Conservation (phyloP, 2,797 vertebrate genomes). For the Thalassophryne amazonica region DNA sequence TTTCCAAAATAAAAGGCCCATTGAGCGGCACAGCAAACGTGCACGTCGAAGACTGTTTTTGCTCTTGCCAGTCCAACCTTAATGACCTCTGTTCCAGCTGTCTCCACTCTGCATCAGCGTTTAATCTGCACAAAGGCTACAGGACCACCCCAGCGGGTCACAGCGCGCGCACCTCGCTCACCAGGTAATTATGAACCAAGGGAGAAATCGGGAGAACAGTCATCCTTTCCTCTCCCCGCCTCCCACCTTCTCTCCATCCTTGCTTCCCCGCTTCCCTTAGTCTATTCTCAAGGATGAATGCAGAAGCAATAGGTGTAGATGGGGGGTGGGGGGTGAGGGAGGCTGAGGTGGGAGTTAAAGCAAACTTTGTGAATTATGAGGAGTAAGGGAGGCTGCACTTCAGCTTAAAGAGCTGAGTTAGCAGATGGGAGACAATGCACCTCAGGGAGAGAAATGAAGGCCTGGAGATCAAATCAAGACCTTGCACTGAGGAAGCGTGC, state of each 20-base stretch:
- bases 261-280: conserved; percentile 30
- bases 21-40: conserved; percentile 34
- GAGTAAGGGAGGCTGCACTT: conserved; percentile 34
- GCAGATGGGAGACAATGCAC: conserved; percentile 58
- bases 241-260: conserved; percentile 10
- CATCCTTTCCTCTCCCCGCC: conserved; percentile 29
- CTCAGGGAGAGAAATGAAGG: conserved; percentile 59
- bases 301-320: conserved; percentile 31
- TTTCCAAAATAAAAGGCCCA: conserved; percentile 67
- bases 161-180: conserved; percentile 27
- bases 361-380: conserved; percentile 66
- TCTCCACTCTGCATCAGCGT: conserved; percentile 70
- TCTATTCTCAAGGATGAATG: conserved; percentile 63
- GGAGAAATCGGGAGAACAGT: conserved; percentile 51
- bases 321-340: not conserved
- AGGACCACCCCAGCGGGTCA: conserved; percentile 62
- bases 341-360: conserved; percentile 21
- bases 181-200: conserved; percentile 66
- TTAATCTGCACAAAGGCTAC: conserved; percentile 59
- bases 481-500: conserved; percentile 23
- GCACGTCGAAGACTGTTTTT: conserved; percentile 40
- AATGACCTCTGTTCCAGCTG: conserved; percentile 71
- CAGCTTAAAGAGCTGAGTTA: conserved; percentile 64
- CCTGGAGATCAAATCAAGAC: conserved; percentile 64
- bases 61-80: conserved; percentile 54